These are phyloP conservation scores for Prosopocoilus inquinatus DNA, from an alignment of 2,888 invertebrate species.

Conservation along the genomic window DNA sequence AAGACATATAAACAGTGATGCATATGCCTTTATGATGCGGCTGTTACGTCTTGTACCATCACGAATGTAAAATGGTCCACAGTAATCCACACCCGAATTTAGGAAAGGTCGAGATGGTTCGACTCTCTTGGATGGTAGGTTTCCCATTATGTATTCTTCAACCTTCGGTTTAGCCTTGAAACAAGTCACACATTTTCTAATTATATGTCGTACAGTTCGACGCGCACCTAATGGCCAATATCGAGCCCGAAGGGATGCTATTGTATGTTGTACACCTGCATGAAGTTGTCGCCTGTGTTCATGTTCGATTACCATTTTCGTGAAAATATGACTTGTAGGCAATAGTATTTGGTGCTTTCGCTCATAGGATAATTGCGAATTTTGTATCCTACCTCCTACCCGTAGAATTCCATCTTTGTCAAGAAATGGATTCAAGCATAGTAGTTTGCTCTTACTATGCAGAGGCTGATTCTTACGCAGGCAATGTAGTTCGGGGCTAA, in stretches of 20 bases:
- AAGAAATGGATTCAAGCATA: slow-evolving; percentile 1
- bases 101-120: neutral
- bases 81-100: neutral
- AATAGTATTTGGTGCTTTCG: neutral
- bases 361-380: neutral
- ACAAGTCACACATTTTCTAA: neutral
- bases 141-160: slow-evolving; percentile 4
- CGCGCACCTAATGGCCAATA: neutral
- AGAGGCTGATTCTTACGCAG: too few relatives aligned
- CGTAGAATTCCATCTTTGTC: neutral
- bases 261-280: neutral
- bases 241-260: neutral
- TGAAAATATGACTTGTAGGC: neutral
- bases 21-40: neutral
- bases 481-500: too few relatives aligned
- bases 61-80: neutral
- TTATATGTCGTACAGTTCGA: neutral
- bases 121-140: neutral
- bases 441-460: neutral
- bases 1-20: slow-evolving; percentile 3
- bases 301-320: neutral
- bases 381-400: slow-evolving; percentile 1
- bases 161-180: slow-evolving; percentile 2
- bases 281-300: neutral
- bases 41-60: neutral